Base-by-base conservation (phyloP, 2,113 vertebrate species). In the Plectropomus leopardus region DNA sequence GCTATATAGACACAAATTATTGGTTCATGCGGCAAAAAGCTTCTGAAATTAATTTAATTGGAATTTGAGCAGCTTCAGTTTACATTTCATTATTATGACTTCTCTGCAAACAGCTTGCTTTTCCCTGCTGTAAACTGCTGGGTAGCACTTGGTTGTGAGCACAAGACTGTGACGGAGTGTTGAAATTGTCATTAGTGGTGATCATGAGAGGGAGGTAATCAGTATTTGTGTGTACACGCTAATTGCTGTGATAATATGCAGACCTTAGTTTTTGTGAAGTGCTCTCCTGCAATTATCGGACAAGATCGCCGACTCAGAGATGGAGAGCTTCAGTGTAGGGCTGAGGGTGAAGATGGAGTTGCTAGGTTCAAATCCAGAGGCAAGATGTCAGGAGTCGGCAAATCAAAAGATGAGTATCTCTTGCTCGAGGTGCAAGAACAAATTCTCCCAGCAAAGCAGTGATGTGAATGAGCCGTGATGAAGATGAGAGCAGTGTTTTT, bases 21-120 rank as follows among this genome's bases (percentile, higher is more conserved):
- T 72, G 72, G 79, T 79, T 85, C 59, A 53, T 47, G 76, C 47
- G 9, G 21, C 75, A 86, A 86, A 89, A 85, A 83, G 75, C 70
- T 72, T 58, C 81, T 78, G 80, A 91, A 85, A 85, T 84, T 76
- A 73, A 74, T 88, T 91, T 63, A 84, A 76, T 69, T 63, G 44
- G 83, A 88, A 86, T 86, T 60, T 85, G 69, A 88, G 75, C 73
- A 78, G 73, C 60, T 59, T 88, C 73, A 79, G 47, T 92, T 88
- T 76, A 45, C 48, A 47, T 66, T 74, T 84, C 23, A 64, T 83
- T 70, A 66, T 58, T 72, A 28, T 59, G 68, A 76, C 45, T 72
- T 80, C 55, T 78, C 64, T 69, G 68, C 24, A 81, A 75, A 81
- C 63, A 44, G 64, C 60, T 64, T 82, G 16, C 40, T 4, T 15